These are phyloP conservation scores for Macrosteles quadrilineatus DNA, from an alignment of 1,140 invertebrate genomes.

Conservation along the genomic window DNA sequence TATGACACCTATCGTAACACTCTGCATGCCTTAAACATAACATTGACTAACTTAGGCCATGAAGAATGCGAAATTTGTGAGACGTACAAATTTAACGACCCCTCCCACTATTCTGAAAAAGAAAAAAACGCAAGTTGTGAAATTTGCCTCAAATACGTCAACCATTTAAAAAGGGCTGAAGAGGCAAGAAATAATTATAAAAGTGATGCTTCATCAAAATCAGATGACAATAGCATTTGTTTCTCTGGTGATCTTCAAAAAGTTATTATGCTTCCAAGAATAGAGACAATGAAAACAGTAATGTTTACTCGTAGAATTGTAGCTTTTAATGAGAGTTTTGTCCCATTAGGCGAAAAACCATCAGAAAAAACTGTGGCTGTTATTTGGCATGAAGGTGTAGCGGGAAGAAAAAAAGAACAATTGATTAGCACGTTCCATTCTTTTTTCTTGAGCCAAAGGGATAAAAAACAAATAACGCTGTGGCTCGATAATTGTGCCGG, in stretches of 20 bases:
- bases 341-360: constrained; percentile 5
- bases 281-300: constrained; percentile 34
- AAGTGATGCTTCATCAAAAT: no score
- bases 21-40: constrained; percentile 33
- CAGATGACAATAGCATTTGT: background rate
- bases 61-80: constrained; percentile 37
- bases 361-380: constrained; percentile 2
- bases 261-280: constrained; percentile 36
- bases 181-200: background rate
- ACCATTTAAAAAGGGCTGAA: background rate
- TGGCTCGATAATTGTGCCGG: constrained; percentile 42
- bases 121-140: constrained; percentile 20
- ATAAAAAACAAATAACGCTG: constrained; percentile 32
- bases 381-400: constrained; percentile 30
- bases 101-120: constrained; percentile 28
- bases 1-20: constrained; percentile 35
- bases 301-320: constrained; percentile 25
- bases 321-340: constrained; percentile 19
- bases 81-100: constrained; percentile 27
- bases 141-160: background rate
- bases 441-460: constrained; percentile 12
- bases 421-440: constrained; percentile 35
- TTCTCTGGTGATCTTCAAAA: constrained; percentile 25
- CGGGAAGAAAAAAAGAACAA: constrained; percentile 42
- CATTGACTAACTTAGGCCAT: constrained; percentile 33